Base-by-base conservation (phyloP, 2,888 invertebrate genomes). In the Rhingia campestris region DNA sequence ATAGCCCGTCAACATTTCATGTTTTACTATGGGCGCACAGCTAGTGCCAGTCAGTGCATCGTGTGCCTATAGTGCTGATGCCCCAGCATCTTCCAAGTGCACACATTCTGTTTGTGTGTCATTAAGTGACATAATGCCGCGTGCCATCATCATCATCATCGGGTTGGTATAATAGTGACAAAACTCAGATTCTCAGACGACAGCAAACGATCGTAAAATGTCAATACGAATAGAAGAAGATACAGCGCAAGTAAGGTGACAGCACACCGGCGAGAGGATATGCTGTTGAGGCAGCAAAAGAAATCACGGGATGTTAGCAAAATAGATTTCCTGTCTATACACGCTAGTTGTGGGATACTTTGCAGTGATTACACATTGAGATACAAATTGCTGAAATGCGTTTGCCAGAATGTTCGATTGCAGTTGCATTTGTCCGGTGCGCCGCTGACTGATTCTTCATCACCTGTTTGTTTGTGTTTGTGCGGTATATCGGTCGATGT, bases 231-330 rank as follows among this genome's bases (percentile, higher is more conserved):
- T 70, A 66, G 69, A 63, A 56, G 39, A 67, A 67, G 59, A 73
- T 41, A 47, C 35, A 51, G 41, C 22, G 22, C 22, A 22, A 51
- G 61, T 39, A 69, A 73, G 79, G 66, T 79, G 81, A 82, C 66
- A 66, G 66, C 32, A 9, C 7, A 32, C 41, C 39, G 22, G 56
- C 22, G 61, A 61, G 80, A 79, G 72, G 81, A 82, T 77, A 41
- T 45, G 43, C 10, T 37, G 66, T 22, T 33, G 61, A 63, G 33
- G 30, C 14, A 49, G 59, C 30, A 12, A 70, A 74, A 70, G 84
- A 84, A 84, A 84, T 80, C 84, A 66, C 84, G 84, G 84, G 84
- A 84, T 84, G 84, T 84, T 84, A 80, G 84, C 84, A 74, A 84
- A 84, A 84, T 84, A 84, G 84, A 84, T 84, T 84, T 84, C 84